Evolutionary conservation across 2,888 invertebrate genomes (phyloP), one percentile per base, ranked within the genome.

Genomic region (Amphimallon solstitiale): DNA sequence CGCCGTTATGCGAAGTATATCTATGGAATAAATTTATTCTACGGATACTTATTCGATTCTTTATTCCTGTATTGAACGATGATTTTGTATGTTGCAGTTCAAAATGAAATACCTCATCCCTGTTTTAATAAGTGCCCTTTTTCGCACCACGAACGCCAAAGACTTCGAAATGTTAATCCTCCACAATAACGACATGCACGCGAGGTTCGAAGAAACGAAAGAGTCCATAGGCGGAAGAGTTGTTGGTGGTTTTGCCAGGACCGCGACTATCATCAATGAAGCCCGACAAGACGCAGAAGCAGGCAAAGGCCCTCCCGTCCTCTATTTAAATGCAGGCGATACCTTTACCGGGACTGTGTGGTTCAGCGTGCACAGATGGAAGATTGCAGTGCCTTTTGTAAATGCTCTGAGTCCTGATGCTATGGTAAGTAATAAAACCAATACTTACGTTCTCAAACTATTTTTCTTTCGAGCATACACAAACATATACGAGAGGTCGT

Each of bases 101-200:
- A 7, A 2, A 12, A 40, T 38, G 38, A n/a, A 12, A 3, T n/a
- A 21, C 17, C 17, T 21, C 14, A 43, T 56, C 21, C 10, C 15
- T 7, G 17, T 23, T 14, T 23, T 43, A 19, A 10, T 12, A 23
- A 7, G n/a, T n/a, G n/a, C n/a, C 21, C 17, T 15, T 9, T n/a
- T 15, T 10, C 1, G n/a, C 14, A 19, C 21, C 2, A 6, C n/a
- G 43, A 43, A 4, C 4, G 14, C 21, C 12, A 38, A 48, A 17
- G 83, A 81, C 72, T 86, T 89, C 72, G 87, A 90, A 70, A 83
- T 96, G 49, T 86, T 92, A 0, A 88, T 96, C 61, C 82, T 96
- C 0, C 96, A 97, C 81, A 95, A 94, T 73, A 97, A 96, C 81
- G 96, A 97, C 78, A 93, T 96, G 88, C 96, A 97, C 79, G 90